Evolutionary conservation across 2,888 invertebrate species (phyloP), one percentile per base, ranked within the genome.

Genomic region (Pollenia amentaria): DNA sequence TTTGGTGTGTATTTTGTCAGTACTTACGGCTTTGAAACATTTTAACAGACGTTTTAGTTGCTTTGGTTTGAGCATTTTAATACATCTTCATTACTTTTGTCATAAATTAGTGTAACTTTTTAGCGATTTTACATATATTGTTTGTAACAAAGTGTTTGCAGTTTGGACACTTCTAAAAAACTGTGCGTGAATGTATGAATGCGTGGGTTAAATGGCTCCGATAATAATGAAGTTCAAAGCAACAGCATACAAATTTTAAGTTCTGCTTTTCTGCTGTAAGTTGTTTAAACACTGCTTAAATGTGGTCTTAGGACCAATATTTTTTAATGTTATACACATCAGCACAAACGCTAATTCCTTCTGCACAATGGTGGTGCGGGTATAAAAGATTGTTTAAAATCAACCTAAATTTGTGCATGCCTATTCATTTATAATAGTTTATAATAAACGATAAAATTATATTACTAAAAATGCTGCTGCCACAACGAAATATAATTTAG

Each of bases 71-170:
- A 67, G n/a, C 29, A 11, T 42, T 60, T 40, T 46, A 29, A 46
- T 29, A 84, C 72, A 78, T 83, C 83, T 80, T 87, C 78, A 81
- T 84, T 77, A 77, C 55, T 84, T 84, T 64, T 12, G n/a, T 64
- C 73, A 79, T 79, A 79, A 79, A 84, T 79, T 69, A 44, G 53
- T 57, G 62, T n/a, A 6, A 6, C 29, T 29, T 29, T 21, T 7
- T 7, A 64, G 8, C 21, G 14, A 57, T 29, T 29, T 29, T 29
- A 29, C n/a, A n/a, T n/a, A n/a, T 6, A 29, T 4, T 29, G 29
- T 29, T 29, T 29, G 6, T 6, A 6, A 29, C 29, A 29, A 29
- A 6, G 6, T 29, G 0, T 1, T 6, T 29, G 29, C 29, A 29
- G 29, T 29, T 29, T 29, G 29, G 29, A 29, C 29, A 29, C 29